Evolutionary conservation across 2,888 invertebrate genomes (phyloP).

Genomic region (Drosophila percnosoma): DNA sequence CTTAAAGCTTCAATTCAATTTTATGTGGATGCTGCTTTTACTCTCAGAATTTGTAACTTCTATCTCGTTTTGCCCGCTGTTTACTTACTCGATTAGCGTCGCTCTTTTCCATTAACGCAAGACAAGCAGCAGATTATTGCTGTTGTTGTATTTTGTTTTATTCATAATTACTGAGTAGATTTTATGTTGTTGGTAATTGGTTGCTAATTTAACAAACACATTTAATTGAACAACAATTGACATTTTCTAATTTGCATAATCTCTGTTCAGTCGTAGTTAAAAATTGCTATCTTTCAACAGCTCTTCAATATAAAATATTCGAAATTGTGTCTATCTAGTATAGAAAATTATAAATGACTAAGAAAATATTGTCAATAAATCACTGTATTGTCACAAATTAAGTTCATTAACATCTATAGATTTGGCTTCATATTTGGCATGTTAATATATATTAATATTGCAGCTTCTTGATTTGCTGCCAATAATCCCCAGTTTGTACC

Average conservation of each 20-base stretch:
- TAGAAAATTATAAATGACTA: slow-evolving; percentile 10
- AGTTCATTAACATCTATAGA: slow-evolving; percentile 21
- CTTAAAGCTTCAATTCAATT: slow-evolving; percentile 23
- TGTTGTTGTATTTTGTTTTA: slow-evolving; percentile 23
- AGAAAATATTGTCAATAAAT: slow-evolving; percentile 26
- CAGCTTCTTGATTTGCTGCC: background rate
- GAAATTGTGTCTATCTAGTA: background rate
- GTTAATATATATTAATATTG: background rate
- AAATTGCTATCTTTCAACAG: background rate
- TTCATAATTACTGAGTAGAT: slow-evolving; percentile 47
- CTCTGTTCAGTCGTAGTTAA: background rate
- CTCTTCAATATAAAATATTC: slow-evolving; percentile 8
- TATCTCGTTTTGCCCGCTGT: slow-evolving; percentile 35
- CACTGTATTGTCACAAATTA: slow-evolving; percentile 31
- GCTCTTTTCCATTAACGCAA: slow-evolving; percentile 47
- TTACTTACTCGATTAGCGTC: slow-evolving; percentile 42
- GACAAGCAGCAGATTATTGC: background rate
- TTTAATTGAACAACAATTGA: slow-evolving; percentile 45
- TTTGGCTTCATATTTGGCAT: slow-evolving; percentile 21
- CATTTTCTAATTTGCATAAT: slow-evolving; percentile 47
- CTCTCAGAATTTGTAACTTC: slow-evolving; percentile 31
- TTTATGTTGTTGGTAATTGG: slow-evolving; percentile 22
- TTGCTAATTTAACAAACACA: slow-evolving; percentile 9
- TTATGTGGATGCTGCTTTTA: slow-evolving; percentile 15
- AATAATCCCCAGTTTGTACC: background rate